A percentile compares a stretch with the other conserved stretches of the same genome.
These are phyloP conservation scores for Synergus itoensis DNA, from an alignment of 2,888 invertebrate genomes.

Conservation along the genomic window DNA sequence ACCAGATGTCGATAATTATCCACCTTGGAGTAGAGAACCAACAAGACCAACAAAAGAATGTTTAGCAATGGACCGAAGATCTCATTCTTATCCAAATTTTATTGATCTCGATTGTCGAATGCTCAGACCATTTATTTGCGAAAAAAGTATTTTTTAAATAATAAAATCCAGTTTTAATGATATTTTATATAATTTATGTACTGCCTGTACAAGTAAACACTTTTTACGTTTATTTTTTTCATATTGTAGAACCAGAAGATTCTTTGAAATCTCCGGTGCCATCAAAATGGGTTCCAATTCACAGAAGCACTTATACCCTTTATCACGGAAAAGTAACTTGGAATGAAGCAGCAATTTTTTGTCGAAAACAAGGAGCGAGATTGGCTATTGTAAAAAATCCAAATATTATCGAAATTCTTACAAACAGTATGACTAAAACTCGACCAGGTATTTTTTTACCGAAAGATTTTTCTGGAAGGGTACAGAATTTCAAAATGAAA, in stretches of 20 bases:
- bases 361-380: conserved; percentile 78
- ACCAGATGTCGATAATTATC: conserved; percentile 78
- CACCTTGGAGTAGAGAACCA: conserved; percentile 78
- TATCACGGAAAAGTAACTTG: conserved; percentile 79
- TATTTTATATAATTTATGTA: background rate
- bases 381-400: conserved; percentile 79
- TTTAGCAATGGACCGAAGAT: conserved; percentile 79
- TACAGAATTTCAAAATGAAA: background rate
- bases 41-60: conserved; percentile 73
- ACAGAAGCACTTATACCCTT: conserved; percentile 76
- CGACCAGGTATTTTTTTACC: conserved; percentile 56
- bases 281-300: conserved; percentile 60
- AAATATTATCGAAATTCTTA: conserved; percentile 71
- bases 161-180: conserved; percentile 1
- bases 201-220: no score
- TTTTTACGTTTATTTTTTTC: background rate
- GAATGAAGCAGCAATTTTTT: conserved; percentile 79
- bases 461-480: background rate
- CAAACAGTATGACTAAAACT: conserved; percentile 61
- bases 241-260: conserved; percentile 53
- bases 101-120: conserved; percentile 79
- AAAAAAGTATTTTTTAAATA: conserved; percentile 74
- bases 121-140: conserved; percentile 79
- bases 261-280: conserved; percentile 58
- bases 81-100: conserved; percentile 80